Evolutionary conservation across 2,888 invertebrate species (phyloP).

Genomic region (Conops quadrifasciatus): DNA sequence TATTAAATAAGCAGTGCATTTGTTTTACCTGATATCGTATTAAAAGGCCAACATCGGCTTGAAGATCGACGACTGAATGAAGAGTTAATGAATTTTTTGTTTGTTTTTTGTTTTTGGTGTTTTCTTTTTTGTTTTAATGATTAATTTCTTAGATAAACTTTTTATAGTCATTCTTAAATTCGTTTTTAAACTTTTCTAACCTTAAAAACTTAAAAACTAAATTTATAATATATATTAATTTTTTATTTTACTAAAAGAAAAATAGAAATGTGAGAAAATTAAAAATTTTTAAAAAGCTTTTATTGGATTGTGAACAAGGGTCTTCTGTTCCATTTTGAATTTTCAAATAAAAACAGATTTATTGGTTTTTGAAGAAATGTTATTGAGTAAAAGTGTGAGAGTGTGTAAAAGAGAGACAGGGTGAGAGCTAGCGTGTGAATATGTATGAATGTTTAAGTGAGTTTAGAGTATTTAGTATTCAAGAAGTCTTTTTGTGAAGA

Average conservation of each 20-base stretch:
- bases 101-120: conserved; percentile 25
- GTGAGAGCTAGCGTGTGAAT: conserved; percentile 22
- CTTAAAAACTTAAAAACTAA: background rate
- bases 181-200: background rate
- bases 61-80: conserved; percentile 66
- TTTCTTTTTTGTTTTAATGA: background rate
- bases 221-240: too few relatives aligned
- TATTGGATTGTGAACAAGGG: conserved; percentile 40
- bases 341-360: background rate
- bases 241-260: conserved; percentile 10
- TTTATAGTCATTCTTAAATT: background rate
- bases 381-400: conserved; percentile 23
- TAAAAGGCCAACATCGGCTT: conserved; percentile 65
- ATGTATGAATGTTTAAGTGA: conserved; percentile 24
- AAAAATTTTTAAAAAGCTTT: conserved; percentile 56
- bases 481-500: background rate
- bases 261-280: conserved; percentile 19
- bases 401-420: conserved; percentile 30
- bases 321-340: background rate
- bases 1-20: conserved; percentile 69
- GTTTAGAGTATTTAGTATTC: background rate
- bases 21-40: conserved; percentile 68
- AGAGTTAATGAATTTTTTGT: background rate
- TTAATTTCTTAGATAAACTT: background rate
- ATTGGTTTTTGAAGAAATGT: background rate